Evolutionary conservation across 2,888 invertebrate genomes (phyloP).

Genomic region (Diloba caeruleocephala): DNA sequence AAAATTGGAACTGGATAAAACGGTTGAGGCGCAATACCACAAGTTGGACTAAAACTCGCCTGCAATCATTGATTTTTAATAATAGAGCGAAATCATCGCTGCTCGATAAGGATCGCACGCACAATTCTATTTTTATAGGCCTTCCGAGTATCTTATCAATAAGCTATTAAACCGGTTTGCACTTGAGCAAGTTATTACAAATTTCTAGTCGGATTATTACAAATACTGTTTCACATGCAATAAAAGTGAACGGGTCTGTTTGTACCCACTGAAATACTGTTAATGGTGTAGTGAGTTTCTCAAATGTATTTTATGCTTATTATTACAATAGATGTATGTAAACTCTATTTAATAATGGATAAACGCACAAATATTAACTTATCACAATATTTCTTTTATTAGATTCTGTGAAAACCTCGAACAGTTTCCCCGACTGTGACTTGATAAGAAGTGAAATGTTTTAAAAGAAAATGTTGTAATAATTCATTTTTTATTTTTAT

Average conservation of each 20-base stretch:
- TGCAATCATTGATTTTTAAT: no score
- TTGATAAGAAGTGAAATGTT: slow-evolving; percentile 42
- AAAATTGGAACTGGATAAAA: no score
- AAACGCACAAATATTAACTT: slow-evolving; percentile 55
- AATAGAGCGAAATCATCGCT: no score
- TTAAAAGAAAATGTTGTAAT: slow-evolving; percentile 71
- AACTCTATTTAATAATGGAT: slow-evolving; percentile 26
- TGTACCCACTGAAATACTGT: slow-evolving; percentile 23
- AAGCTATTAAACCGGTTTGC: no score
- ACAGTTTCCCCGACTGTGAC: slow-evolving; percentile 36
- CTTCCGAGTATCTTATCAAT: no score
- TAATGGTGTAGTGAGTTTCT: slow-evolving; percentile 13
- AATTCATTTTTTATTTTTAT: slow-evolving; percentile 78
- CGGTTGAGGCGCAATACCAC: no score
- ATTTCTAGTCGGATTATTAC: no score
- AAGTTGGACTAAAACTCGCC: no score
- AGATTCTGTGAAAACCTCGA: slow-evolving; percentile 9
- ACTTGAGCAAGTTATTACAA: background rate
- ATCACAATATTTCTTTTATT: slow-evolving; percentile 36
- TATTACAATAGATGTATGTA: slow-evolving; percentile 45
- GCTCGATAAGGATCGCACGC: no score
- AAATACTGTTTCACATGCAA: no score
- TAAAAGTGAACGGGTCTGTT: no score
- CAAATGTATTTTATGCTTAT: slow-evolving; percentile 4
- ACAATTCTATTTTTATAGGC: no score